phyloP scores from a whole-genome alignment of 2,113 vertebrate genomes.

The Polyodon spathula region DNA sequence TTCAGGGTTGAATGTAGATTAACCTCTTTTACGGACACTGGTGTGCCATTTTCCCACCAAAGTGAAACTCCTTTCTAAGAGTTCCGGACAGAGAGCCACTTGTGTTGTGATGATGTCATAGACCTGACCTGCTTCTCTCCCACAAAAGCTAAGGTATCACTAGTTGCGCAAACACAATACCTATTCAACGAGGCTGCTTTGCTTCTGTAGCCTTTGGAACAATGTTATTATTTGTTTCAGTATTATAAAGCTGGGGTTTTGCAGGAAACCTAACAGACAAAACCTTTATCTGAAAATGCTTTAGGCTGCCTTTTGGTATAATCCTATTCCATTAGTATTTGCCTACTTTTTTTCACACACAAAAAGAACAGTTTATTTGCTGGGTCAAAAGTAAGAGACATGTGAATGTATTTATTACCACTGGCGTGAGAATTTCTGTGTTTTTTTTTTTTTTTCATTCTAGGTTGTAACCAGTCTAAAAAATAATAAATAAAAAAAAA shows the following conservation, averaged over 20 bases:
- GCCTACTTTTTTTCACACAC: conserved; percentile 38
- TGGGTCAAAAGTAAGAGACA: conserved; percentile 51
- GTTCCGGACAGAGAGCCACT: conserved; percentile 77
- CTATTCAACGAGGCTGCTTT: conserved; percentile 78
- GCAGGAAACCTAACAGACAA: conserved; percentile 76
- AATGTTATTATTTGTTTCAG: conserved; percentile 88
- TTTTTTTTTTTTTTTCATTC: no score
- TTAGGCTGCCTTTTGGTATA: conserved; percentile 54
- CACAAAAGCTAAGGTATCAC: conserved; percentile 96
- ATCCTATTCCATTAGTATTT: conserved; percentile 58
- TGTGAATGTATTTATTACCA: not conserved
- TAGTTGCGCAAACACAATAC: conserved; percentile 83
- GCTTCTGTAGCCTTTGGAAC: conserved; percentile 64
- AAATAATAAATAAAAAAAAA: no score
- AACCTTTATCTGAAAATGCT: conserved; percentile 73
- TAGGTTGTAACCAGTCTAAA: no score
- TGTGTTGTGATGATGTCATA: conserved; percentile 71
- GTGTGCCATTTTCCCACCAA: conserved; percentile 76
- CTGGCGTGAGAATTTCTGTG: no score
- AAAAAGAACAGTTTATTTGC: conserved; percentile 57
- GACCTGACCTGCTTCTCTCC: conserved; percentile 73
- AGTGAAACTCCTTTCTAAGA: conserved; percentile 52
- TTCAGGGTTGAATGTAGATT: conserved; percentile 41
- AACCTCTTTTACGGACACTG: conserved; percentile 32
- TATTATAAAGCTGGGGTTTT: conserved; percentile 56